phyloP scores from a whole-genome alignment of 2,113 vertebrate species.

The Cardinalis cardinalis region DNA sequence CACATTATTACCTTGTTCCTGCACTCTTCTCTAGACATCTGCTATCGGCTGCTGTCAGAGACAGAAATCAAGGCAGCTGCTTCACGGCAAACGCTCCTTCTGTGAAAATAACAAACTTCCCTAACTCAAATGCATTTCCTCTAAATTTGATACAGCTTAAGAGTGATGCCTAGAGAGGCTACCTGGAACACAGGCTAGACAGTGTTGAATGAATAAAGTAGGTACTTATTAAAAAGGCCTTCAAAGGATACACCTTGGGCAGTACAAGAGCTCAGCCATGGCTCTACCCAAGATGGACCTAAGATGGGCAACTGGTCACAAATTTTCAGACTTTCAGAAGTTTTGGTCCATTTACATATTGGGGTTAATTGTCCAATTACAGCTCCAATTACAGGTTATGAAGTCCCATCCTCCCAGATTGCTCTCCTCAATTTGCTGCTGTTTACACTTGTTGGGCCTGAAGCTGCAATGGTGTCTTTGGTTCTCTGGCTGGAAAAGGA shows the following conservation, averaged over 20 bases:
- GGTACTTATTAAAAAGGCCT: not conserved
- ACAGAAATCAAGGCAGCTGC: not conserved
- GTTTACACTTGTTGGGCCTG: not conserved
- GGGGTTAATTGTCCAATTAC: not conserved
- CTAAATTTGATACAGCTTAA: not conserved
- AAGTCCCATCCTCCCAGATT: not conserved
- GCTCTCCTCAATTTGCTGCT: not conserved
- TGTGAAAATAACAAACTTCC: not conserved
- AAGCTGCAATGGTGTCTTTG: not conserved
- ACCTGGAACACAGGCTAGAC: not conserved
- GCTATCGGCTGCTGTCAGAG: not conserved
- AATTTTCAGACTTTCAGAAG: not conserved
- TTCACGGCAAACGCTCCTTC: not conserved
- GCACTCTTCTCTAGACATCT: not conserved
- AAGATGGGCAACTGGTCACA: accelerated
- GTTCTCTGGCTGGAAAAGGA: not conserved
- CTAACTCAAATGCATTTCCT: not conserved
- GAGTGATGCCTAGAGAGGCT: not conserved
- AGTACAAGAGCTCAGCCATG: not conserved
- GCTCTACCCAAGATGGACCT: not conserved
- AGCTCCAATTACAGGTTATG: not conserved
- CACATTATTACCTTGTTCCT: not conserved
- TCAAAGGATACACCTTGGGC: not conserved
- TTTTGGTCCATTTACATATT: not conserved
- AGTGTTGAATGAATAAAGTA: not conserved